These are phyloP conservation scores for Zosterops borbonicus DNA, from an alignment of 2,113 vertebrate genomes.

Conservation along the genomic window DNA sequence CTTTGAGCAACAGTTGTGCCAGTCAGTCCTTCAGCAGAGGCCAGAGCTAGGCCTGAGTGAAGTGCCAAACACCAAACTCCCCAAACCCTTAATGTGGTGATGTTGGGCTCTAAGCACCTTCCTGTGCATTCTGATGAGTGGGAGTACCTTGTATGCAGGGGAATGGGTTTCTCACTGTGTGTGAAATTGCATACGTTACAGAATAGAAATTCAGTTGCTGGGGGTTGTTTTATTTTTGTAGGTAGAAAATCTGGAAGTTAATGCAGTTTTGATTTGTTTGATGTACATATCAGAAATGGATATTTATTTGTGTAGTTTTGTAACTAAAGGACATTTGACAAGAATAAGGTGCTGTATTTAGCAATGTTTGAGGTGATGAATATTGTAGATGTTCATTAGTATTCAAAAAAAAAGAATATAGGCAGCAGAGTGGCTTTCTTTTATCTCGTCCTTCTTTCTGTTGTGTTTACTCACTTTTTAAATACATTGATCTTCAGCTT, in stretches of 20 bases:
- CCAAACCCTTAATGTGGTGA: neutral
- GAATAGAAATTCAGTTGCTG: neutral
- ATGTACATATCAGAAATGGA: neutral
- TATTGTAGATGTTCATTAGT: neutral
- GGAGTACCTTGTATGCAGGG: neutral
- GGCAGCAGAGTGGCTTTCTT: neutral
- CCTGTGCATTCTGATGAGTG: fast-evolving
- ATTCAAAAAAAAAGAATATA: neutral
- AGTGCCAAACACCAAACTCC: neutral
- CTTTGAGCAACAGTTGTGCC: fast-evolving
- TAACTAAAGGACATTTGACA: neutral
- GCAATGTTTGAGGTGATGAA: neutral
- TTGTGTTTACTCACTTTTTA: neutral
- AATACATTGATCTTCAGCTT: neutral
- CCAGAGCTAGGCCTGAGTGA: neutral
- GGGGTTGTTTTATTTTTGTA: neutral
- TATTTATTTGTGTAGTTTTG: neutral
- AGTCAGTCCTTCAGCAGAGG: neutral
- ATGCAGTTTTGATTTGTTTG: neutral
- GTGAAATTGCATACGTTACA: neutral
- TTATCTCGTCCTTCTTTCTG: neutral
- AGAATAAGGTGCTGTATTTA: neutral
- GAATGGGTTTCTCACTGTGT: neutral
- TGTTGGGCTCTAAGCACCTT: neutral
- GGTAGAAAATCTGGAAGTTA: neutral